These are phyloP conservation scores for Agriopis marginaria DNA, from an alignment of 2,888 invertebrate genomes.

Conservation along the genomic window DNA sequence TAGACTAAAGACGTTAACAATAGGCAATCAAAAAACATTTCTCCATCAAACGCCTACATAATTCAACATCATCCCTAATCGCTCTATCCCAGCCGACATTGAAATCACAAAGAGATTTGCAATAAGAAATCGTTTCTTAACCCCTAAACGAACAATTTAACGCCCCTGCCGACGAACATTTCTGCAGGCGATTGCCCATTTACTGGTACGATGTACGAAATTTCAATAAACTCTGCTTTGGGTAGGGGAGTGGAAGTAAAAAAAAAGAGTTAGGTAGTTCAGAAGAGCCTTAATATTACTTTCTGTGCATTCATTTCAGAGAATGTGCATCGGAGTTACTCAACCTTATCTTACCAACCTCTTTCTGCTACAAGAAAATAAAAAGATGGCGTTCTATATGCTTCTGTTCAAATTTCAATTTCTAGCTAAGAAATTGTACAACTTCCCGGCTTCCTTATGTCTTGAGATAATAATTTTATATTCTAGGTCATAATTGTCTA, in stretches of 20 bases:
- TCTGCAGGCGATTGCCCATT: conserved; percentile 77
- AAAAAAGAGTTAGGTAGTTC: conserved; percentile 20
- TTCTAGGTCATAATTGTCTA: too few relatives aligned
- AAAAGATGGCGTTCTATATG: too few relatives aligned
- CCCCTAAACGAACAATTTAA: conserved; percentile 72
- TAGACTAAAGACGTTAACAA: not conserved
- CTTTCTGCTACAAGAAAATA: too few relatives aligned
- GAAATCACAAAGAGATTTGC: conserved; percentile 63
- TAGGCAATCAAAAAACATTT: conserved; percentile 16
- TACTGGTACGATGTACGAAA: conserved; percentile 74
- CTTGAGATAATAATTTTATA: too few relatives aligned
- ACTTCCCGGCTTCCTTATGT: too few relatives aligned
- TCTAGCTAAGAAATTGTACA: too few relatives aligned
- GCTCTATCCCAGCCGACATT: conserved; percentile 47
- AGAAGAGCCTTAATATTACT: conserved; percentile 7
- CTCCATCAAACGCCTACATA: conserved; percentile 1
- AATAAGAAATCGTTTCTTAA: conserved; percentile 61
- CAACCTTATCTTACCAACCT: too few relatives aligned
- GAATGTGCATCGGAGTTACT: too few relatives aligned
- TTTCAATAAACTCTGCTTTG: conserved; percentile 73
- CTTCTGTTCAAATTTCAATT: too few relatives aligned
- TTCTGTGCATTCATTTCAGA: not conserved
- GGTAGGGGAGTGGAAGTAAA: conserved; percentile 53
- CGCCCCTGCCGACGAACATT: conserved; percentile 64
- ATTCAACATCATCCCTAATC: conserved; percentile 29